Conservation (phyloP, 2,113 vertebrate species). For the Tachysurus fulvidraco region DNA sequence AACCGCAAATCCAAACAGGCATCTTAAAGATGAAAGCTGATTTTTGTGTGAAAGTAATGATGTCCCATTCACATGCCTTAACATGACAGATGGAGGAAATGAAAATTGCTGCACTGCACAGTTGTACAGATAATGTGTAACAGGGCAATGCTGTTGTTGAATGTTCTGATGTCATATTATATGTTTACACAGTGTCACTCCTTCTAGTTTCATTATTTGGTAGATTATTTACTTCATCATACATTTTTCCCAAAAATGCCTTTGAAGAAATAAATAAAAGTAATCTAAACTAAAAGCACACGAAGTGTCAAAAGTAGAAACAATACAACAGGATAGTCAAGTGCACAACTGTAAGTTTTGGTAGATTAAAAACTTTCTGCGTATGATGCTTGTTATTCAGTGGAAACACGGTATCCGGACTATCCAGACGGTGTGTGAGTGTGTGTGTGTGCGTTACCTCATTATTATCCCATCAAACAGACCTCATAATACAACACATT, state of each 20-base stretch:
- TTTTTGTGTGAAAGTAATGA: conserved; percentile 1
- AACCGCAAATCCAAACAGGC: conserved; percentile 26
- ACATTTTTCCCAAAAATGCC: neutral
- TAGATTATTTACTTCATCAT: neutral
- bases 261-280: neutral
- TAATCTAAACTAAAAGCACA: neutral
- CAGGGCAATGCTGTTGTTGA: neutral
- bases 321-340: neutral
- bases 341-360: neutral
- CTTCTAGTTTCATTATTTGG: neutral
- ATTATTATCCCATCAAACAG: neutral
- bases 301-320: neutral
- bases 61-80: neutral
- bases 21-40: conserved; percentile 20
- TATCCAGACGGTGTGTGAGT: no score
- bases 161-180: no score
- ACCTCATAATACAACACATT: neutral
- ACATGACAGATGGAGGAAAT: neutral
- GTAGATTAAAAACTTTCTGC: neutral
- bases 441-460: neutral
- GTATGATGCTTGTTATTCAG: neutral
- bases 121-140: conserved; percentile 1
- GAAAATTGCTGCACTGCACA: neutral
- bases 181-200: neutral
- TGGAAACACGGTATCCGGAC: neutral